phyloP scores from a whole-genome alignment of 64 coral and sea anemone genomes.

The Porites australiensis region DNA sequence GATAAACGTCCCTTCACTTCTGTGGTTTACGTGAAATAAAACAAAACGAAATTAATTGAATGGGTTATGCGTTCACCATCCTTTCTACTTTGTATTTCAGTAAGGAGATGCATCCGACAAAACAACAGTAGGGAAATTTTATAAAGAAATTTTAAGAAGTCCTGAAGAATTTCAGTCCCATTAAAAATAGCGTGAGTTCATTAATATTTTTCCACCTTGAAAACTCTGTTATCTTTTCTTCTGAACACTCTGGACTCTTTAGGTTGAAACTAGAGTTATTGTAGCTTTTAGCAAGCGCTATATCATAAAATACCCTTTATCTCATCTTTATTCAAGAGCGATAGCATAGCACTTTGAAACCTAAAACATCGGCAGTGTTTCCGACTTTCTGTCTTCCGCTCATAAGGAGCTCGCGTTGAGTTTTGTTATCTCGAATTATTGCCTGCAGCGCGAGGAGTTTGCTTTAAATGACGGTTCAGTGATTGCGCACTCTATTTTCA shows the following conservation, averaged over 20 bases:
- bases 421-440: conserved; percentile 31
- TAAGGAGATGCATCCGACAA: neutral
- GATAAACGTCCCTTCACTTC: conserved; percentile 2
- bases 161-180: neutral
- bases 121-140: neutral
- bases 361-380: conserved; percentile 58
- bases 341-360: conserved; percentile 46
- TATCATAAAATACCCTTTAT: conserved; percentile 54
- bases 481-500: conserved; percentile 17
- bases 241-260: neutral
- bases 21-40: neutral
- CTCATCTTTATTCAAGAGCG: conserved; percentile 34
- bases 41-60: neutral
- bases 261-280: neutral
- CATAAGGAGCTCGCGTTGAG: conserved; percentile 28
- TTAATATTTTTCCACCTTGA: conserved; percentile 5
- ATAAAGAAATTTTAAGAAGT: neutral
- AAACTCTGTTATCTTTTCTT: conserved; percentile 7
- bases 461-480: conserved; percentile 42
- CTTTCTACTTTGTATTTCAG: neutral
- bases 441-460: conserved; percentile 37
- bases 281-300: conserved; percentile 27
- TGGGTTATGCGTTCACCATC: neutral
- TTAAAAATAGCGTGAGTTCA: conserved; percentile 28
- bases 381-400: conserved; percentile 52